Conservation (phyloP, 2,797 vertebrate species). For the Chelon labrosus region DNA sequence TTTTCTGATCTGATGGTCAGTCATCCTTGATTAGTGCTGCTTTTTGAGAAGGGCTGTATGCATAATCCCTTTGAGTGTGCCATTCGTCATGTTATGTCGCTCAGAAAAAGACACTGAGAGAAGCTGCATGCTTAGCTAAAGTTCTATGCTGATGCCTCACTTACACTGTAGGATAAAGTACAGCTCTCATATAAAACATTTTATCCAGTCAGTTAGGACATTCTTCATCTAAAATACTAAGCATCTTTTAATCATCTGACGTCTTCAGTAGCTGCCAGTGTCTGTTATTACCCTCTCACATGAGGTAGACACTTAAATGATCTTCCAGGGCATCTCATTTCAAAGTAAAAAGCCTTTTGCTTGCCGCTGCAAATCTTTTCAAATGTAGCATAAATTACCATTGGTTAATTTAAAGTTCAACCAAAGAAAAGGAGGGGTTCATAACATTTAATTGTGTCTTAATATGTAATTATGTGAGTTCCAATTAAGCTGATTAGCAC, state of each 20-base stretch:
- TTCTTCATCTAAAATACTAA: slow-evolving; percentile 9
- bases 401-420: slow-evolving; percentile 56
- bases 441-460: slow-evolving; percentile 66
- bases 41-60: slow-evolving; percentile 26
- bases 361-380: slow-evolving; percentile 26
- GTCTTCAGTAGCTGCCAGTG: slow-evolving; percentile 9
- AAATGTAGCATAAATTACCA: slow-evolving; percentile 33
- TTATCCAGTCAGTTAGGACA: slow-evolving; percentile 1
- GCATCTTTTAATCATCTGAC: slow-evolving; percentile 30
- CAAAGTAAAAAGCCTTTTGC: neutral
- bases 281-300: slow-evolving; percentile 19
- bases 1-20: slow-evolving; percentile 41
- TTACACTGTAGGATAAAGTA: neutral
- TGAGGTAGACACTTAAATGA: slow-evolving; percentile 21
- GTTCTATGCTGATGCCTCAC: slow-evolving; percentile 17
- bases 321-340: slow-evolving; percentile 24
- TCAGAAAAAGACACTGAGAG: slow-evolving; percentile 18
- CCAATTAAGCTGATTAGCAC: slow-evolving; percentile 69
- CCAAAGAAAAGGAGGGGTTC: slow-evolving; percentile 55
- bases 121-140: slow-evolving; percentile 12
- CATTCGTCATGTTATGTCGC: slow-evolving; percentile 48
- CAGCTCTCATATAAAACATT: slow-evolving; percentile 15
- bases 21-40: slow-evolving; percentile 48
- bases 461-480: slow-evolving; percentile 70
- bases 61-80: slow-evolving; percentile 45